Conservation (phyloP, 2,113 vertebrate genomes). For the Galbula dea region DNA sequence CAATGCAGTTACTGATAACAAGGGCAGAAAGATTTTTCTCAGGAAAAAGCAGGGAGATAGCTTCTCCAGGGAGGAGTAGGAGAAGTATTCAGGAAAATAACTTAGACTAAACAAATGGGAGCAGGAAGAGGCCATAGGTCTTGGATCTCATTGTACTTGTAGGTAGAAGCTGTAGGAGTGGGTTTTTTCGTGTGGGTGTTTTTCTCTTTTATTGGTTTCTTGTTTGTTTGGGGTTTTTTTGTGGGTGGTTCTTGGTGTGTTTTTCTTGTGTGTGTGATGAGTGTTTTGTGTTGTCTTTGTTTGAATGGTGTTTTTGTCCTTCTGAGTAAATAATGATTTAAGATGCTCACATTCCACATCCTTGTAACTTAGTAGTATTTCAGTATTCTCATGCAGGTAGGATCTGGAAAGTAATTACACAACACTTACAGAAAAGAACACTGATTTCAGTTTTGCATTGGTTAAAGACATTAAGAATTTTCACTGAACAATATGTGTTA, state of each 20-base stretch:
- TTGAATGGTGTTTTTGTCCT: rapidly evolving
- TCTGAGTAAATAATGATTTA: not conserved
- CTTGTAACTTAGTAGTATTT: not conserved
- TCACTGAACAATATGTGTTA: not conserved
- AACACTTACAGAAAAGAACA: not conserved
- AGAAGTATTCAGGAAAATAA: not conserved
- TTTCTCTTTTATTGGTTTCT: not conserved
- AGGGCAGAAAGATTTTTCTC: not conserved
- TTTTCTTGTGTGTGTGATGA: too few species aligned
- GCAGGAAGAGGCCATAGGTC: not conserved
- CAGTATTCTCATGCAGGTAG: not conserved
- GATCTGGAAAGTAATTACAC: not conserved
- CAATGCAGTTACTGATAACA: not conserved
- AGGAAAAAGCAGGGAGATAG: not conserved
- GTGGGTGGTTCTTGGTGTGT: too few species aligned
- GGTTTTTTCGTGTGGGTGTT: not conserved
- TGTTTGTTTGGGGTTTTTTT: too few species aligned
- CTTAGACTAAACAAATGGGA: not conserved
- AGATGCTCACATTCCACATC: not conserved
- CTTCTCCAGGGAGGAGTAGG: not conserved
- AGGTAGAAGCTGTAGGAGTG: not conserved
- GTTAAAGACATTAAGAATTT: not conserved
- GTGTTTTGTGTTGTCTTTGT: too few species aligned
- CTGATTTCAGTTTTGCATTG: not conserved
- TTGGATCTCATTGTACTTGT: not conserved